Conservation (phyloP, 2,113 vertebrate species). For the Tursiops truncatus region DNA sequence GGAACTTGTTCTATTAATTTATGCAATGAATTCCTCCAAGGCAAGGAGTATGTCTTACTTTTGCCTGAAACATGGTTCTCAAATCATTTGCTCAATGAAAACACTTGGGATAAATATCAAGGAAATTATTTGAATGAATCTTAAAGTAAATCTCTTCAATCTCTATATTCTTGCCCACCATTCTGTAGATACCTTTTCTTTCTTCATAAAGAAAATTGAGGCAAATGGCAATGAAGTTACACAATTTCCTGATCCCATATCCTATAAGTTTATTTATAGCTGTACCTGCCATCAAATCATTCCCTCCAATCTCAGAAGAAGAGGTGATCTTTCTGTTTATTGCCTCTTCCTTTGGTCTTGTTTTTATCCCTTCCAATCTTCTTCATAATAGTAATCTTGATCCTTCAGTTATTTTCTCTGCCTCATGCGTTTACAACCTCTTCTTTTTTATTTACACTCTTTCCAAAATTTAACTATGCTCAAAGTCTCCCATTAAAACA, state of each 20-base stretch:
- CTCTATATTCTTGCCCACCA: neutral
- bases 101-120: neutral
- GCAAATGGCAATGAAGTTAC: neutral
- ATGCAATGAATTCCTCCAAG: neutral
- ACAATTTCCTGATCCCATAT: neutral
- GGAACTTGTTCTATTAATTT: neutral
- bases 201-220: neutral
- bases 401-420: neutral
- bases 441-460: neutral
- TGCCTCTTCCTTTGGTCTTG: neutral
- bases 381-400: neutral
- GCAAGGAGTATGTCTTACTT: neutral
- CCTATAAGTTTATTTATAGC: neutral
- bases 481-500: neutral
- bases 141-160: neutral
- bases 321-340: neutral
- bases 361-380: neutral
- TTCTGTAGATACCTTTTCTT: neutral
- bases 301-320: neutral
- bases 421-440: neutral
- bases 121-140: neutral
- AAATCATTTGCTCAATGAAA: neutral
- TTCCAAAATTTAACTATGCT: neutral
- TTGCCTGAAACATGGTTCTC: neutral
- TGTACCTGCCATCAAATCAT: neutral